Base-by-base conservation (phyloP, 2,113 vertebrate genomes). In the Gopherus evgoodei region DNA sequence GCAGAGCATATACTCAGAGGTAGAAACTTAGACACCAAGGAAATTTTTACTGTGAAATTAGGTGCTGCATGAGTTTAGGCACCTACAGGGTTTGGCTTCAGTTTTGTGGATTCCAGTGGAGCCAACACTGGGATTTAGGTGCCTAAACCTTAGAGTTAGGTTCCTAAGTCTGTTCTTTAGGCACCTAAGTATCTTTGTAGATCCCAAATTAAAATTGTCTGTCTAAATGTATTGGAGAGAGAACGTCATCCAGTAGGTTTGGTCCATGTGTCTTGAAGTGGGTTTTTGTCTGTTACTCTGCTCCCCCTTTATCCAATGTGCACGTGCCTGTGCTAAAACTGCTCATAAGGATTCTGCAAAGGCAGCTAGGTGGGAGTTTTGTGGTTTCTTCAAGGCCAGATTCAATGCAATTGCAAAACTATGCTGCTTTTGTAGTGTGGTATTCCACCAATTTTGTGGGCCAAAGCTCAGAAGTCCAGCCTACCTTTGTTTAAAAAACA, bases 221-320 rank as follows among this genome's bases (percentile, higher is more conserved):
- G 69, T 72, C 12, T 75, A 47, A 59, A 17, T 0, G 2, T 42
- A 90, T 87, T 84, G 80, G 56, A 96, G 78, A 29, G 78, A 31
- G 19, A 76, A 76, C 24, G 6, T 80, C 5, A 17, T 80, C 49
- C 12, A 44, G 81, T 90, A 38, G 22, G n/a, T 81, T 62, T 6
- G 90, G 62, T 29, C 19, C 1, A 0, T 38, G 87, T 16, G 5
- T 76, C 42, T 4, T 79, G 54, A 24, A 5, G 1, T 84, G 83
- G 90, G 91, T 89, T 29, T 85, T 93, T 75, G 1, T 3, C 27
- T 96, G 90, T 52, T 93, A 13, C 5, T 83, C 88, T 91, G 65
- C 65, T 93, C 31, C 21, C 42, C 47, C 11, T 87, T 93, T 44
- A 76, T 83, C 87, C 22, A 52, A 25, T 42, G 38, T 24, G 72